Evolutionary conservation across 2,797 vertebrate species (phyloP).

Genomic region (Iguana delicatissima): DNA sequence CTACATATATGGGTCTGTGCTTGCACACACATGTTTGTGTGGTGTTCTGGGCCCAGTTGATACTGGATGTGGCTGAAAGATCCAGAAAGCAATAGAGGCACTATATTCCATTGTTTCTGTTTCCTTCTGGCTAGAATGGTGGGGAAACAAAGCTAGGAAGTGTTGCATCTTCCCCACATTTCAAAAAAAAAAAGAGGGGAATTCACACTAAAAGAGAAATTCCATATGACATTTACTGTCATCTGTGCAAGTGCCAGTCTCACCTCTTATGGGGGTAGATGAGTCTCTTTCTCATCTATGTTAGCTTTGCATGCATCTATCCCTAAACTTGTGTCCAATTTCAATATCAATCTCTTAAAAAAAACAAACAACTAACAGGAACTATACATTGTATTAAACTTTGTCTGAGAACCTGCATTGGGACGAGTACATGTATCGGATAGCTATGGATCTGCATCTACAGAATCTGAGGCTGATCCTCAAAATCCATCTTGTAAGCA

Average conservation of each 20-base stretch:
- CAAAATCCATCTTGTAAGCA: no score
- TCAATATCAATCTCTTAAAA: neutral
- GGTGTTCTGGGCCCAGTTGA: neutral
- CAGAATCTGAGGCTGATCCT: no score
- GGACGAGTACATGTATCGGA: no score
- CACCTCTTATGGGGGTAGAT: neutral
- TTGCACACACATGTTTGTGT: neutral
- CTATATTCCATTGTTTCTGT: neutral
- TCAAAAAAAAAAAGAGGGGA: no score
- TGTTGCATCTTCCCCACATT: neutral
- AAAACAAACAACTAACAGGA: neutral
- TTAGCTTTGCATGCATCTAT: neutral
- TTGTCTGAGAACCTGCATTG: no score
- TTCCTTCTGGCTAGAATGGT: neutral
- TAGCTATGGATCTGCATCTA: no score
- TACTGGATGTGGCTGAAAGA: neutral
- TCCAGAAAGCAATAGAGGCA: neutral
- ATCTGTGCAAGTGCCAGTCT: neutral
- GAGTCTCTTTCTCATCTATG: neutral
- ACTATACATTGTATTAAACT: neutral
- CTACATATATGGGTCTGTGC: neutral
- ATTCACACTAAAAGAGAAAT: neutral
- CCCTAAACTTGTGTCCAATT: neutral
- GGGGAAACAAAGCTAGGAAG: neutral
- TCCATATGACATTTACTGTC: neutral